Evolutionary conservation across 2,113 vertebrate genomes (phyloP), one percentile per base, ranked within the genome.

Genomic region (Pangasianodon gigas): DNA sequence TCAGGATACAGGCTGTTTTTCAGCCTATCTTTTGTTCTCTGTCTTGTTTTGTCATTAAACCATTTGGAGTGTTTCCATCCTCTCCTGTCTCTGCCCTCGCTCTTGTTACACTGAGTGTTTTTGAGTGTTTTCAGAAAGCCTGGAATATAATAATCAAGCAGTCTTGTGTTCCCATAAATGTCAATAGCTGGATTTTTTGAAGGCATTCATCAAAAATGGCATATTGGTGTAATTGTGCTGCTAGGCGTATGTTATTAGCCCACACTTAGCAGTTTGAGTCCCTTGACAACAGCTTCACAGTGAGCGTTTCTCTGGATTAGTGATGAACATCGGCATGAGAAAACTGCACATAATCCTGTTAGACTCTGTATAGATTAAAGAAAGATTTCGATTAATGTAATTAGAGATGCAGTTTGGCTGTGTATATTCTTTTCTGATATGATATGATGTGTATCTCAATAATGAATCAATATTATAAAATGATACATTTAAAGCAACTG

Each of bases 111-210:
- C 62, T 71, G 77, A 71, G 75, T 71, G 74, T 77, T 60, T 88
- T 46, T 88, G 75, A 56, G 86, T 58, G 67, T 87, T 87, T 87
- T 58, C 74, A 79, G 9, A 87, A 58, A 62, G 74, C 75, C 69
- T 48, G 87, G 54, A 88, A 48, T 60, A 81, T 80, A 81, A 62
- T 88, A 81, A 88, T 88, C 87, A 88, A 62, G 62, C 84, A 85
- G 60, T 85, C 87, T 80, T 88, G 75, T 85, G 41, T 81, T 81
- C 87, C 26, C 18, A 19, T 81, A 52, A 88, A 88, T 79, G 52
- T 81, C 75, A 81, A 62, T 80, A 88, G 24, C 7, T 67, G 62
- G 87, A 29, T 79, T 88, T 87, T 88, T 88, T 80, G 56, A 60
- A 88, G 58, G 26, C 75, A 80, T 88, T 88, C 58, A 81, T 88